Base-by-base conservation (phyloP, 2,797 vertebrate species). In the Sardinella longiceps region DNA sequence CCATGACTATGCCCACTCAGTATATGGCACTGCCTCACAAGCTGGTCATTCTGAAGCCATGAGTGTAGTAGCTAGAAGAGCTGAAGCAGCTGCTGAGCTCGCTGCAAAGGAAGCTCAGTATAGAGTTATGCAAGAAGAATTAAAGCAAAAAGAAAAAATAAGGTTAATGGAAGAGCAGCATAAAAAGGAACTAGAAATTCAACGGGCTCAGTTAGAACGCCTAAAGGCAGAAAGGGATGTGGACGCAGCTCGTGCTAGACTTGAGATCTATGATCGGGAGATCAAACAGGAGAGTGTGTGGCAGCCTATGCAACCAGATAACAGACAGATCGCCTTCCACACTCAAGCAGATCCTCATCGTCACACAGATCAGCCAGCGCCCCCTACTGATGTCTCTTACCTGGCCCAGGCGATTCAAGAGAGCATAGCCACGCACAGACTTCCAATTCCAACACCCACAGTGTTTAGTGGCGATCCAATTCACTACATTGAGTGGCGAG, bases 401-500 rank as follows among this genome's bases (percentile, higher is more conserved):
- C n/a, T n/a, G n/a, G n/a, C n/a, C n/a, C n/a, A n/a, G n/a, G n/a
- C n/a, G n/a, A n/a, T n/a, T n/a, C n/a, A n/a, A n/a, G n/a, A n/a
- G n/a, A n/a, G n/a, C n/a, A n/a, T n/a, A n/a, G n/a, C n/a, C n/a
- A n/a, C n/a, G n/a, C n/a, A n/a, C n/a, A n/a, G n/a, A n/a, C n/a
- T n/a, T n/a, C n/a, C n/a, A n/a, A n/a, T n/a, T n/a, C n/a, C n/a
- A n/a, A n/a, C n/a, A n/a, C n/a, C n/a, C n/a, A n/a, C n/a, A n/a
- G n/a, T n/a, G n/a, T n/a, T n/a, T n/a, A n/a, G n/a, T n/a, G n/a
- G n/a, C 46, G 28, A 81, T 5, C 81, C 84, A 6, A 82, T 88
- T 0, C 58, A 70, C 1, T 90, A 43, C 43, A 88, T 83, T 58
- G 86, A 92, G 77, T 87, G 84, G 81, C 89, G 53, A 33, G 48